A percentile compares a stretch with the other conserved stretches of the same genome.
These are phyloP conservation scores for Onychorhynchus coronatus DNA, from an alignment of 2,113 vertebrate species.

Conservation along the genomic window DNA sequence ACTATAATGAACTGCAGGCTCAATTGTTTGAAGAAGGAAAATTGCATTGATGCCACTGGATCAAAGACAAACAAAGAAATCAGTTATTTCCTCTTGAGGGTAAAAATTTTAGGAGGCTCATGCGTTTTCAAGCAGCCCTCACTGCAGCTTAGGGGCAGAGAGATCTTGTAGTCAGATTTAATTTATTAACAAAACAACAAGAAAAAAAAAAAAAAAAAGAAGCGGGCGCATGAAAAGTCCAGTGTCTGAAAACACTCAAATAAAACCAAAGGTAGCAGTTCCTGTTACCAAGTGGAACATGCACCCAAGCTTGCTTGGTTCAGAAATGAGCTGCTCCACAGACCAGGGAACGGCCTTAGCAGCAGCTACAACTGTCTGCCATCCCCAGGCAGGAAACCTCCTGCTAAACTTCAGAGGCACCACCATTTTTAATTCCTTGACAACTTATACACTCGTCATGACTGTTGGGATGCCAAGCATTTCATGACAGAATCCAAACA, in stretches of 20 bases:
- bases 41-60: slow-evolving; percentile 19
- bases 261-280: not conserved
- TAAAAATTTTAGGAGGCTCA: not conserved
- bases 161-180: not conserved
- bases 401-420: not conserved
- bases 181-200: slow-evolving; percentile 26
- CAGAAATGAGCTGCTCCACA: not conserved
- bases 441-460: not conserved
- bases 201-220: not conserved
- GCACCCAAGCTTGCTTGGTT: not conserved
- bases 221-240: not conserved
- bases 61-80: slow-evolving; percentile 40
- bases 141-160: not conserved
- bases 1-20: slow-evolving; percentile 39
- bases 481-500: not conserved
- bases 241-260: not conserved
- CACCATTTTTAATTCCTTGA: slow-evolving; percentile 13
- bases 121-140: not conserved
- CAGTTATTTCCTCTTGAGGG: slow-evolving; percentile 21
- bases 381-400: not conserved
- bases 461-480: slow-evolving; percentile 9
- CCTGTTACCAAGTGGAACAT: not conserved
- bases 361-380: not conserved
- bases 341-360: not conserved
- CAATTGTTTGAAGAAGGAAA: slow-evolving; percentile 36